phyloP scores from a whole-genome alignment of 2,888 invertebrate genomes.

The Lumbricus terrestris region DNA sequence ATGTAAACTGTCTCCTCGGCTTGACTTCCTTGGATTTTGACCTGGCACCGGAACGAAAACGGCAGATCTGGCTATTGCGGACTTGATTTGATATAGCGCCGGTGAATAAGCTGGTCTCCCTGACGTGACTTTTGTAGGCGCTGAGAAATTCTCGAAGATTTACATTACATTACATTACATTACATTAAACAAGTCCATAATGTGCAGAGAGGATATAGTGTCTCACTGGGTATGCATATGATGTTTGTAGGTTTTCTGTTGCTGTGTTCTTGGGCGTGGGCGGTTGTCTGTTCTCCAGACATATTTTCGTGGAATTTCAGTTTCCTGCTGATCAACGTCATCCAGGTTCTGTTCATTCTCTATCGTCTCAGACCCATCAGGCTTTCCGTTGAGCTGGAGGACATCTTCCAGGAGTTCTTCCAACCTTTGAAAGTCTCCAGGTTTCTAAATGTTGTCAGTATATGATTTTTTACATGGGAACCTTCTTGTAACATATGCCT shows the following conservation, averaged over 20 bases:
- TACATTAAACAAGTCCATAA: too few relatives aligned
- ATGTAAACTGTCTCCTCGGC: too few relatives aligned
- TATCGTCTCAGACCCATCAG: slow-evolving; percentile 81
- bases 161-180: too few relatives aligned
- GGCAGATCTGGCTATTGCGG: too few relatives aligned
- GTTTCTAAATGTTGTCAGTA: slow-evolving; percentile 36
- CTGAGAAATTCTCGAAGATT: too few relatives aligned
- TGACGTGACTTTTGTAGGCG: too few relatives aligned
- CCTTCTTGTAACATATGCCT: too few relatives aligned
- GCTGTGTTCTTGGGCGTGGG: slow-evolving; percentile 86
- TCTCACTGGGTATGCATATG: neutral
- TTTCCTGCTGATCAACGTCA: slow-evolving; percentile 77
- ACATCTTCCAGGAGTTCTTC: slow-evolving; percentile 76
- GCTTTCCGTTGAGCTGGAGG: slow-evolving; percentile 79
- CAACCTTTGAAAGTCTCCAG: slow-evolving; percentile 73
- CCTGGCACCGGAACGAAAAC: too few relatives aligned
- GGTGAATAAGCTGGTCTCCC: too few relatives aligned
- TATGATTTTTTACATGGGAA: neutral
- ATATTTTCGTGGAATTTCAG: slow-evolving; percentile 85
- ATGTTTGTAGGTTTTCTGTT: slow-evolving; percentile 70
- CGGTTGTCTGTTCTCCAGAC: slow-evolving; percentile 80
- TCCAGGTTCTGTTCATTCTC: slow-evolving; percentile 76
- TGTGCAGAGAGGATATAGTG: neutral
- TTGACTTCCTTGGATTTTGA: too few relatives aligned
- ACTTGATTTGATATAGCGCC: too few relatives aligned